Evolutionary conservation across 2,113 vertebrate species (phyloP).

Genomic region (Numenius arquata): DNA sequence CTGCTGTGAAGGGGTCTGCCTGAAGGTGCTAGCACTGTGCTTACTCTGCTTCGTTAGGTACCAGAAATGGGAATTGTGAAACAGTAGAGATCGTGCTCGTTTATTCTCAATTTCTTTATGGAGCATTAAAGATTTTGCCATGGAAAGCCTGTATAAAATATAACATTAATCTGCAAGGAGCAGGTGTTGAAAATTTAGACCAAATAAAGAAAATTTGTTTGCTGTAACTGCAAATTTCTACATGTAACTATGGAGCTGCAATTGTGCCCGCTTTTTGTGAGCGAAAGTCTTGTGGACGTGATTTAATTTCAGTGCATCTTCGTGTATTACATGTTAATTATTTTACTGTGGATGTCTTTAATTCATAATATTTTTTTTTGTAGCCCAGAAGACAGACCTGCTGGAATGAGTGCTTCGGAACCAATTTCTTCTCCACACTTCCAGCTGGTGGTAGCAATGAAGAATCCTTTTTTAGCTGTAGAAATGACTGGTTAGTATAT

Average conservation of each 20-base stretch:
- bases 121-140: neutral
- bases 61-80: neutral
- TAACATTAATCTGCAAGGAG: neutral
- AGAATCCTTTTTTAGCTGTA: constrained; percentile 59
- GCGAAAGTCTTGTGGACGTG: neutral
- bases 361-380: constrained; percentile 21
- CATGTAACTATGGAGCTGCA: neutral
- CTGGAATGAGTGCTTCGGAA: constrained; percentile 62
- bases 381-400: constrained; percentile 73
- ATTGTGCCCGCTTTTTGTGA: neutral
- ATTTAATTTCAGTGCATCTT: neutral
- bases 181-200: neutral
- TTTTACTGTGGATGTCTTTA: constrained; percentile 14
- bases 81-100: neutral
- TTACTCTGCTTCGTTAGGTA: neutral
- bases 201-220: neutral
- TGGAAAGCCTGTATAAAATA: neutral
- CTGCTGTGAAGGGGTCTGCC: neutral
- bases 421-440: constrained; percentile 53
- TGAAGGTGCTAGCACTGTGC: neutral
- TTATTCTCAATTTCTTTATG: neutral
- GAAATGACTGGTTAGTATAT: constrained; percentile 73
- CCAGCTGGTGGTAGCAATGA: constrained; percentile 47
- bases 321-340: neutral
- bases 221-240: neutral